Conservation (phyloP, 2,113 vertebrate genomes). For the Pedionomus torquatus region DNA sequence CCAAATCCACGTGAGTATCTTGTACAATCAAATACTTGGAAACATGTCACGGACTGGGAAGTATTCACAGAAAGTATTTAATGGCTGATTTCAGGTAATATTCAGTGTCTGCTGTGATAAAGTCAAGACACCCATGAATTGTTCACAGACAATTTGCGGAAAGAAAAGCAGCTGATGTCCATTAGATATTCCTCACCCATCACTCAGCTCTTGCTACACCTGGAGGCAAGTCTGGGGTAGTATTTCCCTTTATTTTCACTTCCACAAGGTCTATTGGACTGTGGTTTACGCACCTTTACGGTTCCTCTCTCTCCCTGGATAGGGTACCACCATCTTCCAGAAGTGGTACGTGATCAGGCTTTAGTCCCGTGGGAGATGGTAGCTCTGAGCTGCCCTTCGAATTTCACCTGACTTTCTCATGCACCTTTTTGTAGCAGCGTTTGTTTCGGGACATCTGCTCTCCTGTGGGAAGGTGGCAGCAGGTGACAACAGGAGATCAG, state of each 20-base stretch:
- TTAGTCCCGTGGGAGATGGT: neutral
- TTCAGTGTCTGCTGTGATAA: neutral
- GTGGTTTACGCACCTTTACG: neutral
- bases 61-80: neutral
- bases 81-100: neutral
- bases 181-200: neutral
- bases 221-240: neutral
- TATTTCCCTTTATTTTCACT: neutral
- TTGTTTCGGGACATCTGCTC: slow-evolving; percentile 32
- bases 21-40: neutral
- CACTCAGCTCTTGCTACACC: neutral
- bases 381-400: neutral
- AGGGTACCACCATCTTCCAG: neutral
- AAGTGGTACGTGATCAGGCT: neutral
- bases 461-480: slow-evolving; percentile 33
- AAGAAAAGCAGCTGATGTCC: neutral
- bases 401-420: neutral
- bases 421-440: neutral
- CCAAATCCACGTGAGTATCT: neutral
- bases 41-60: neutral
- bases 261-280: neutral
- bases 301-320: fast-evolving
- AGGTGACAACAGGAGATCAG: neutral
- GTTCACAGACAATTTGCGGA: neutral
- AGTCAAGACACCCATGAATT: neutral